phyloP scores from a whole-genome alignment of 2,797 vertebrate genomes.

The Enteromius thamalakanensis region DNA sequence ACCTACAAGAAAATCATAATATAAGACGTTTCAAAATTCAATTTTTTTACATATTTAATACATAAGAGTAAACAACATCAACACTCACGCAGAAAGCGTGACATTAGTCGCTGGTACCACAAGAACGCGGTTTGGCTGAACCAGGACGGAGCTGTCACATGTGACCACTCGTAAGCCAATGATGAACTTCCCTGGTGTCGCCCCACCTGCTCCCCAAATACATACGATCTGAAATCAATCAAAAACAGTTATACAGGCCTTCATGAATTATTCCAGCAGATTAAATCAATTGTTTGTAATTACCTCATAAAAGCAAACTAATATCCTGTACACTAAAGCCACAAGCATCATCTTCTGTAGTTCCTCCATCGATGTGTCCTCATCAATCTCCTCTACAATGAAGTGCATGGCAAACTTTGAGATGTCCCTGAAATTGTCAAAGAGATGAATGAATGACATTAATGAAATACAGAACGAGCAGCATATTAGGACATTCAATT shows the following conservation, averaged over 20 bases:
- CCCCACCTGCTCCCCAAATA: slow-evolving; percentile 97
- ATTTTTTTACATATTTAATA: background rate
- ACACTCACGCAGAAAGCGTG: slow-evolving; percentile 94
- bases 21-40: background rate
- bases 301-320: slow-evolving; percentile 99
- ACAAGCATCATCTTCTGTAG: slow-evolving; percentile 99
- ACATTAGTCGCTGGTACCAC: slow-evolving; percentile 95
- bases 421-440: slow-evolving; percentile 84
- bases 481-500: background rate
- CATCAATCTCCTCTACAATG: slow-evolving; percentile 98
- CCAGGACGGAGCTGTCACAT: slow-evolving; percentile 91
- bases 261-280: background rate
- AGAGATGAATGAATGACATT: background rate
- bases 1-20: slow-evolving; percentile 76
- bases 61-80: background rate
- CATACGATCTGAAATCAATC: slow-evolving; percentile 85
- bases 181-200: slow-evolving; percentile 96
- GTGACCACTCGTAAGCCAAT: slow-evolving; percentile 93
- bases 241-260: background rate
- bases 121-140: slow-evolving; percentile 92
- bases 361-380: slow-evolving; percentile 98
- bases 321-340: slow-evolving; percentile 92
- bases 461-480: background rate
- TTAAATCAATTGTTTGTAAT: background rate
- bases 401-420: slow-evolving; percentile 99